Percentiles rank a stretch among this genome's conserved stretches.
phyloP scores from a whole-genome alignment of 1,140 invertebrate genomes.

The Drosophila rhopaloa region DNA sequence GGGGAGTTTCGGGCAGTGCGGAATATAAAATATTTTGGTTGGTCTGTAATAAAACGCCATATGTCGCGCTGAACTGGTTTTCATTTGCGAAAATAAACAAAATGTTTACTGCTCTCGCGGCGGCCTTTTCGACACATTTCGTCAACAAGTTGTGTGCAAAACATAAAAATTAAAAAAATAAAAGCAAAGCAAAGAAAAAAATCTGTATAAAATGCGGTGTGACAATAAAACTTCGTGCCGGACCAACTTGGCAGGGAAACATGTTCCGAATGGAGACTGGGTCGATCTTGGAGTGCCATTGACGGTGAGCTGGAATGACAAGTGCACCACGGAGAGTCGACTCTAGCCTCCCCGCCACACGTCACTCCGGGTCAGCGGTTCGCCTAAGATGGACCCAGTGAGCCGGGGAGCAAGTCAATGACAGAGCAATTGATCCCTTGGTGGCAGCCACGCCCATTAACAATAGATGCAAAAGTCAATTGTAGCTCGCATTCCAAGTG shows the following conservation, averaged over 20 bases:
- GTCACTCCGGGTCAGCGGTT: slow-evolving; percentile 9
- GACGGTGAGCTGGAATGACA: slow-evolving; percentile 63
- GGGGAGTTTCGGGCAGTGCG: background rate
- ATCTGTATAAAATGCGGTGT: slow-evolving; percentile 23
- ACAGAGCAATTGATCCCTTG: slow-evolving; percentile 32
- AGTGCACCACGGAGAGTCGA: slow-evolving; percentile 40
- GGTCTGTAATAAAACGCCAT: slow-evolving; percentile 54
- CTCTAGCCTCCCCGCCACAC: slow-evolving; percentile 6
- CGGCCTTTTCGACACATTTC: slow-evolving; percentile 66
- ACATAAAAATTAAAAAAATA: slow-evolving; percentile 21
- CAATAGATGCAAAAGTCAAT: slow-evolving; percentile 34
- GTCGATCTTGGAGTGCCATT: slow-evolving; percentile 14
- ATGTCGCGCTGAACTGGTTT: slow-evolving; percentile 69
- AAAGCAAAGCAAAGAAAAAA: slow-evolving; percentile 21
- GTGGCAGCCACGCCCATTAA: background rate
- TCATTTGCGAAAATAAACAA: slow-evolving; percentile 69
- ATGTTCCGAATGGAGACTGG: slow-evolving; percentile 44
- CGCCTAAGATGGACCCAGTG: slow-evolving; percentile 18
- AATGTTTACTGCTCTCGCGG: slow-evolving; percentile 53
- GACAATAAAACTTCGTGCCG: slow-evolving; percentile 34
- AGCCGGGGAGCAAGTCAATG: slow-evolving; percentile 30
- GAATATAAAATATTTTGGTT: slow-evolving; percentile 2
- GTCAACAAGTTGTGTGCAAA: slow-evolving; percentile 66
- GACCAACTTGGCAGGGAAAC: slow-evolving; percentile 47
- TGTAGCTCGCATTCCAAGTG: slow-evolving; percentile 26